A percentile compares a stretch with the other conserved stretches of the same genome.
Conservation (phyloP, 1,140 invertebrate genomes). For the Neodiprion lecontei region DNA sequence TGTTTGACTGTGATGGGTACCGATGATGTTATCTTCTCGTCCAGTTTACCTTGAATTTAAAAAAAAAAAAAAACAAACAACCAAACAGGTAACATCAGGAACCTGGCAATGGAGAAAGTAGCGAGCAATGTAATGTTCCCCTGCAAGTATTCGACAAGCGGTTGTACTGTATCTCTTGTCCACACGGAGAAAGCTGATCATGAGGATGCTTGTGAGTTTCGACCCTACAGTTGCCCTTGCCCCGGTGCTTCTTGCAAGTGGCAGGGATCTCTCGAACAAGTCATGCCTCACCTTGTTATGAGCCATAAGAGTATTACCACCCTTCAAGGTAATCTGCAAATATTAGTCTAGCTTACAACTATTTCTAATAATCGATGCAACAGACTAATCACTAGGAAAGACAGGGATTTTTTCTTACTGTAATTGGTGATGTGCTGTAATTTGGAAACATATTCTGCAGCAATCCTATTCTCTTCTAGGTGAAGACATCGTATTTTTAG, state of each 20-base stretch:
- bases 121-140: constrained; percentile 98
- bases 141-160: constrained; percentile 97
- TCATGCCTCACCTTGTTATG: constrained; percentile 97
- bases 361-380: too few species aligned
- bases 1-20: too few species aligned
- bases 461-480: constrained; percentile 54
- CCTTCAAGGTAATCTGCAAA: constrained; percentile 70
- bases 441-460: not conserved
- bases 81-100: constrained; percentile 88
- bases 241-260: constrained; percentile 99
- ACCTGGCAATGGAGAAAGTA: constrained; percentile 99
- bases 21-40: not conserved
- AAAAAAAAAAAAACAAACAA: too few species aligned
- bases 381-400: too few species aligned
- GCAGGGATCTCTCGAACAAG: constrained; percentile 95
- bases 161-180: constrained; percentile 90
- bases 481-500: constrained; percentile 99
- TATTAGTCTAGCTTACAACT: too few species aligned
- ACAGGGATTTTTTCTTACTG: too few species aligned
- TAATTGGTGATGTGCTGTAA: not conserved
- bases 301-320: constrained; percentile 99
- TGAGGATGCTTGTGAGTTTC: constrained; percentile 97
- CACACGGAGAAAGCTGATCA: constrained; percentile 98
- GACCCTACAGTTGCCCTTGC: constrained; percentile 97
- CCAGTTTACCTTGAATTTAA: not conserved